phyloP scores from a whole-genome alignment of 2,797 vertebrate genomes.

The Muscicapa comitata region DNA sequence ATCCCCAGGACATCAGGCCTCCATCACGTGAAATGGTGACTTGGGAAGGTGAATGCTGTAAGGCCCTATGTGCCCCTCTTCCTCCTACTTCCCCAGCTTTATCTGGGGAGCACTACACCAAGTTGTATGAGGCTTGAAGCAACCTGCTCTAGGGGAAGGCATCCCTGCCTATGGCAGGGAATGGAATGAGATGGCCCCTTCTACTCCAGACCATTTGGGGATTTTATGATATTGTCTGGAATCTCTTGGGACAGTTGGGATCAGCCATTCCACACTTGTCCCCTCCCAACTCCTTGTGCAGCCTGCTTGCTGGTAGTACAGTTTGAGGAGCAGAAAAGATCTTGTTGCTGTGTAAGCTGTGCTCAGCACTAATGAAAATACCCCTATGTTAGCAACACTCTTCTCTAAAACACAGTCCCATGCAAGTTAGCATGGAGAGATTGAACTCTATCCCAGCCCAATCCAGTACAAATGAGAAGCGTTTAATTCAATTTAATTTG shows the following conservation, averaged over 20 bases:
- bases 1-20: neutral
- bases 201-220: neutral
- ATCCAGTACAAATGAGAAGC: neutral
- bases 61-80: neutral
- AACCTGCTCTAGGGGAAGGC: neutral
- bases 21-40: neutral
- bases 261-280: neutral
- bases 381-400: neutral
- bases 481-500: neutral
- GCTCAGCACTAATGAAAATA: neutral
- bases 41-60: fast-evolving
- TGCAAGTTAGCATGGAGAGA: neutral
- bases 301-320: neutral
- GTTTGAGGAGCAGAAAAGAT: neutral
- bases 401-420: neutral
- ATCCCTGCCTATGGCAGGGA: neutral
- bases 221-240: neutral
- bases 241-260: neutral
- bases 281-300: neutral
- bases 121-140: neutral
- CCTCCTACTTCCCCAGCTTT: neutral
- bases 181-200: neutral
- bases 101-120: neutral
- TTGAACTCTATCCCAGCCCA: neutral
- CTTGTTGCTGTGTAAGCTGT: neutral